Conservation (phyloP, 2,888 invertebrate species). For the Doris montereyensis region DNA sequence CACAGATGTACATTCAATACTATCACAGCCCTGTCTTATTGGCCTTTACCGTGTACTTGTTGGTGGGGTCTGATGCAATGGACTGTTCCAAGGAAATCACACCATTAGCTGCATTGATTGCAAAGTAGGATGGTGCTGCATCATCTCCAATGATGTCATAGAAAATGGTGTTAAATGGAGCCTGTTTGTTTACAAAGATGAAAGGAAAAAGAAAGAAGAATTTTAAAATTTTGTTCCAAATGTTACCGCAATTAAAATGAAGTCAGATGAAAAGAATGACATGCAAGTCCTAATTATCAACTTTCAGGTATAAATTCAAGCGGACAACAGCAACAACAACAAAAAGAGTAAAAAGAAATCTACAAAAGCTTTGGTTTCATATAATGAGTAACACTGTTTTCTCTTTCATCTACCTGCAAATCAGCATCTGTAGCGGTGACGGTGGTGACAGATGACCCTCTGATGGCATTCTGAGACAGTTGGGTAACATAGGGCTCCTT, state of each 20-base stretch:
- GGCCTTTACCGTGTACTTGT: conserved; percentile 49
- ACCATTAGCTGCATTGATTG: conserved; percentile 51
- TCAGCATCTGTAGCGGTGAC: conserved; percentile 58
- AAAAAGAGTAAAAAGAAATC: too few relatives aligned
- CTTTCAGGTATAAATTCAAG: not conserved
- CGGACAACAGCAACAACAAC: too few relatives aligned
- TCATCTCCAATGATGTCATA: conserved; percentile 67
- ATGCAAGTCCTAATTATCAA: too few relatives aligned
- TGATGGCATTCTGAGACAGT: conserved; percentile 47
- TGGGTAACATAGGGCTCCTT: conserved; percentile 46
- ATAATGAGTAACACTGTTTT: too few relatives aligned
- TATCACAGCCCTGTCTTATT: too few relatives aligned
- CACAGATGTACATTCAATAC: too few relatives aligned
- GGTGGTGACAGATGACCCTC: conserved; percentile 41
- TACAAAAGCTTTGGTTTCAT: too few relatives aligned
- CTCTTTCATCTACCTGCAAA: conserved; percentile 46
- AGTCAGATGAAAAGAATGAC: too few relatives aligned
- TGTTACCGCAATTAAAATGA: too few relatives aligned
- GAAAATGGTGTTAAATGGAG: conserved; percentile 58
- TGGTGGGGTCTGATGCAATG: conserved; percentile 47
- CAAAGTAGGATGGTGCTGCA: conserved; percentile 58
- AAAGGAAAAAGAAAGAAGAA: too few relatives aligned
- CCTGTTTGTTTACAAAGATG: too few relatives aligned
- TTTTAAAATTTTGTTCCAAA: too few relatives aligned
- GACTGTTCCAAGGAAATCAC: conserved; percentile 47